Evolutionary conservation across 2,797 vertebrate species (phyloP).

Genomic region (Phrynocephalus guinanensis): DNA sequence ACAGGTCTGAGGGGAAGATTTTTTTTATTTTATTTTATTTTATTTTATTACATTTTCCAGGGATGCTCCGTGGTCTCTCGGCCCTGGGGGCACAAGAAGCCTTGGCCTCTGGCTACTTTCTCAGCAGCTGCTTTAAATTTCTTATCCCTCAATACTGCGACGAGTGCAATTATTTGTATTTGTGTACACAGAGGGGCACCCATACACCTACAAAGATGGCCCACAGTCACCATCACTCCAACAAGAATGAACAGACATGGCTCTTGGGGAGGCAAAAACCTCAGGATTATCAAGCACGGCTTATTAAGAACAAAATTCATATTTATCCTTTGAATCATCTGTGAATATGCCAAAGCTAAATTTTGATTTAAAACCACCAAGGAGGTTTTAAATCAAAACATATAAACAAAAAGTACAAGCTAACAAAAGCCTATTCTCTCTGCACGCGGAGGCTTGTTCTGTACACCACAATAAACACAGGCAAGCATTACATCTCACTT

Average conservation of each 20-base stretch:
- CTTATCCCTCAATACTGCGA: background rate
- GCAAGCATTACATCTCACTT: background rate
- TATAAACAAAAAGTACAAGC: background rate
- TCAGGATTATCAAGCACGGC: background rate
- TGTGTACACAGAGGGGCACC: too few species aligned
- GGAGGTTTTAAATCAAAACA: too few species aligned
- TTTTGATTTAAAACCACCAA: constrained; percentile 10
- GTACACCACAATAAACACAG: background rate
- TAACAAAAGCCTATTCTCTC: background rate
- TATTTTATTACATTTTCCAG: too few species aligned
- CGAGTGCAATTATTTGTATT: background rate
- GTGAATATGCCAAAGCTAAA: background rate
- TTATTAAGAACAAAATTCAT: background rate
- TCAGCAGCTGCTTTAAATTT: background rate
- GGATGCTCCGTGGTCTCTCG: background rate
- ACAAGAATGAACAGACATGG: too few species aligned
- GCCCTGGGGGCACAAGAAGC: background rate
- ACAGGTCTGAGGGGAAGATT: background rate
- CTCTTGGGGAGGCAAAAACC: too few species aligned
- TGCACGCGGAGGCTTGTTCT: background rate
- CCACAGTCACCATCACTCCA: too few species aligned
- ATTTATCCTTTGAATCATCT: background rate
- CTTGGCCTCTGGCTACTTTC: background rate
- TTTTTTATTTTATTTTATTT: background rate
- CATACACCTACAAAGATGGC: too few species aligned